Percentiles rank a stretch among this genome's conserved stretches.
phyloP scores from a whole-genome alignment of 2,888 invertebrate genomes.

The Seira ritae region DNA sequence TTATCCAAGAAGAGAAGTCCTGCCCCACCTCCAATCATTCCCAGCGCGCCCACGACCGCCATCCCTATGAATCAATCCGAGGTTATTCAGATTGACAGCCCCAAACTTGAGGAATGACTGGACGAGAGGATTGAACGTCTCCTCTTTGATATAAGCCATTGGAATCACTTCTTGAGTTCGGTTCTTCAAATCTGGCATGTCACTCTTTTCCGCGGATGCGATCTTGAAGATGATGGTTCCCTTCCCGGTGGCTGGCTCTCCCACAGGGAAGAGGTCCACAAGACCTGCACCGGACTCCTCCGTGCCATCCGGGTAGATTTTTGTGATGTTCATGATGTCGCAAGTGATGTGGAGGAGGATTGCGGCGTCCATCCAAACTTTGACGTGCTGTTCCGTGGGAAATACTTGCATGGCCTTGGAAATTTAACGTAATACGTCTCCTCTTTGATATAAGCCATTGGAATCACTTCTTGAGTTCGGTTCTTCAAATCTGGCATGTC shows the following conservation, averaged over 20 bases:
- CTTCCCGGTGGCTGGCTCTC: constrained; percentile 53
- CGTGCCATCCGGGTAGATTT: constrained; percentile 51
- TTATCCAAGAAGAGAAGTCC: too few species aligned
- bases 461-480: constrained; percentile 47
- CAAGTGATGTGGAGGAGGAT: constrained; percentile 49
- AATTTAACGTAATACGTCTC: background rate
- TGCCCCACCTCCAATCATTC: constrained; percentile 38
- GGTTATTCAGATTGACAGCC: constrained; percentile 50
- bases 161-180: constrained; percentile 50
- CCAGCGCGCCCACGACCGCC: constrained; percentile 45
- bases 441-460: constrained; percentile 62
- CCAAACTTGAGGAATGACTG: constrained; percentile 57
- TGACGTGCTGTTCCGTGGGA: constrained; percentile 61
- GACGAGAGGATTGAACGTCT: constrained; percentile 48
- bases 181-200: constrained; percentile 62
- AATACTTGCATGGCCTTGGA: constrained; percentile 62
- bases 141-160: constrained; percentile 61
- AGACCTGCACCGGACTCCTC: constrained; percentile 55
- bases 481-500: constrained; percentile 63
- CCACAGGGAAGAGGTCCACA: constrained; percentile 66
- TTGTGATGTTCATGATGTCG: constrained; percentile 62
- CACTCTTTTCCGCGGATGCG: constrained; percentile 21
- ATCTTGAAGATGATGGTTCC: constrained; percentile 59
- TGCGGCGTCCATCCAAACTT: constrained; percentile 62
- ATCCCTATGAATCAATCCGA: constrained; percentile 46